Percentiles rank a stretch among this genome's conserved stretches.
Conservation (phyloP, 1,140 invertebrate species). For the Drusus annulatus region DNA sequence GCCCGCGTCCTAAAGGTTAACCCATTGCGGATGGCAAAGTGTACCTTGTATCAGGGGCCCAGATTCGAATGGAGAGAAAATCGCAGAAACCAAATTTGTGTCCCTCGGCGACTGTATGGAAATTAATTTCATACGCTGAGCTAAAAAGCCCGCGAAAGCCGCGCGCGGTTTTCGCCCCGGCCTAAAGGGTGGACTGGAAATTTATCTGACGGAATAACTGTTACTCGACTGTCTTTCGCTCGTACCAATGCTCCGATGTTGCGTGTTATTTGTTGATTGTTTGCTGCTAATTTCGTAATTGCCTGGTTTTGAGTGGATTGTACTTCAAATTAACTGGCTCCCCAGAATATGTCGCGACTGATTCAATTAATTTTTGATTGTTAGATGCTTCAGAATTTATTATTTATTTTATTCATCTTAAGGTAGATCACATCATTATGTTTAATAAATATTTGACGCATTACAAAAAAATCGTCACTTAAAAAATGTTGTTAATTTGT, state of each 20-base stretch:
- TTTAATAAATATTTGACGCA: no score
- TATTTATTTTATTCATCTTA: no score
- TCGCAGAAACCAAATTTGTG: conserved; percentile 39
- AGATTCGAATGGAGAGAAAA: conserved; percentile 31
- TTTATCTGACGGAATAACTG: background rate
- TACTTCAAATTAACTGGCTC: no score
- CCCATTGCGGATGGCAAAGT: conserved; percentile 19
- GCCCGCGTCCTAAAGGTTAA: conserved; percentile 1
- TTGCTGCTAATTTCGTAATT: no score
- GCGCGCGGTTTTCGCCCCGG: background rate
- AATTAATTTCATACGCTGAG: conserved; percentile 39
- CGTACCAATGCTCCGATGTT: background rate
- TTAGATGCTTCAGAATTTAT: no score
- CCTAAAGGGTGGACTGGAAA: conserved; percentile 9
- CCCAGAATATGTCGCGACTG: no score
- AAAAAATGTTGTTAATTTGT: no score
- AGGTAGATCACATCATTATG: no score
- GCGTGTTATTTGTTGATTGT: no score
- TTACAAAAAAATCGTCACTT: no score
- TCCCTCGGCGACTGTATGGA: conserved; percentile 31
- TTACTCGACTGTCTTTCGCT: background rate
- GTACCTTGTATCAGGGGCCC: conserved; percentile 1
- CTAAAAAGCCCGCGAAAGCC: conserved; percentile 37
- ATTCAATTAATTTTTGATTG: no score
- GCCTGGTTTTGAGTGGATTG: no score